A percentile compares a stretch with the other conserved stretches of the same genome.
phyloP scores from a whole-genome alignment of 2,113 vertebrate species.

The Psilopsiagon aymara region DNA sequence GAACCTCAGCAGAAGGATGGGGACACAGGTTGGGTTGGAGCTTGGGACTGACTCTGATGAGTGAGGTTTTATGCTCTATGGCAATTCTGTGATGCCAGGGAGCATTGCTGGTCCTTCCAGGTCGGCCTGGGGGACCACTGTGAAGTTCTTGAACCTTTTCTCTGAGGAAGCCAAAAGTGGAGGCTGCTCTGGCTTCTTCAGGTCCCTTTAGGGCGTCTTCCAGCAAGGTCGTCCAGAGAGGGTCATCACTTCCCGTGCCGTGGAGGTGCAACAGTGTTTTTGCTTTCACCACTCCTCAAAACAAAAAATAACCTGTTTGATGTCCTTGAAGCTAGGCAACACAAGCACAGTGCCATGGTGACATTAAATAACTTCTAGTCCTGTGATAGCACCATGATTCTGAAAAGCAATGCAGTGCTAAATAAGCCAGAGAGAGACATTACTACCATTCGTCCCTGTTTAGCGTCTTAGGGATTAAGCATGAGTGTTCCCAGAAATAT shows the following conservation, averaged over 20 bases:
- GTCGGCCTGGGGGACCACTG: neutral
- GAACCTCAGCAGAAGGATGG: neutral
- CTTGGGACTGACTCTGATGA: neutral
- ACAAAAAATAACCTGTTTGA: neutral
- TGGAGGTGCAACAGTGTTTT: accelerated
- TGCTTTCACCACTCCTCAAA: neutral
- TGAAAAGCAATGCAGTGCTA: neutral
- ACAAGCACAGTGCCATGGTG: neutral
- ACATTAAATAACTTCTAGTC: neutral
- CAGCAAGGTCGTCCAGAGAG: neutral
- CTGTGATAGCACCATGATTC: neutral
- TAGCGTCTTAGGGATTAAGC: neutral
- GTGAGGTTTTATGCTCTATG: neutral
- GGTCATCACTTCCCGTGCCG: neutral
- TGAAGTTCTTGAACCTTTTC: neutral
- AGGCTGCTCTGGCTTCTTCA: neutral
- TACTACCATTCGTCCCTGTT: neutral
- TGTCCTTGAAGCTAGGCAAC: neutral
- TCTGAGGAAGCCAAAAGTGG: neutral
- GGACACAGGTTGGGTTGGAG: neutral
- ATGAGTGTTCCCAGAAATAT: neutral
- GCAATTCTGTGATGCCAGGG: neutral
- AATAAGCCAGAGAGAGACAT: neutral
- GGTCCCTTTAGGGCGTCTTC: neutral
- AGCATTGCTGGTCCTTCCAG: neutral